These are phyloP conservation scores for Saguinus imperator DNA, from an alignment of 2,113 vertebrate genomes.

Conservation along the genomic window DNA sequence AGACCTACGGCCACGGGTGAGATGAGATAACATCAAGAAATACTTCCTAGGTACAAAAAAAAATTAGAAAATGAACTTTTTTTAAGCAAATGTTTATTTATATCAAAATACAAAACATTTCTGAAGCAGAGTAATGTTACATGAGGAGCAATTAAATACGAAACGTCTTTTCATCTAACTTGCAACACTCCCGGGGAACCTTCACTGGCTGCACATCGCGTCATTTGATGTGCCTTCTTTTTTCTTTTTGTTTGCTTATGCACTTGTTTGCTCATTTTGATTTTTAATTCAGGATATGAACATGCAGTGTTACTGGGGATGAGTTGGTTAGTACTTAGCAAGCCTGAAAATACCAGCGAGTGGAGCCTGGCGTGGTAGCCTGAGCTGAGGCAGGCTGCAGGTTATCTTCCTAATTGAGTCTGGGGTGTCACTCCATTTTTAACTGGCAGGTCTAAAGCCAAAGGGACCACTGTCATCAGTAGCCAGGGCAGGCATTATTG, in stretches of 20 bases:
- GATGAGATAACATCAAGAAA: neutral
- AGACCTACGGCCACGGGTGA: neutral
- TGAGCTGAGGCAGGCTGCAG: constrained; percentile 74
- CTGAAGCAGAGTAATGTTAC: constrained; percentile 88
- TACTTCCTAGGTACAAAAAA: neutral
- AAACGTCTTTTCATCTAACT: constrained; percentile 75
- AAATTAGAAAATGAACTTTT: constrained; percentile 69
- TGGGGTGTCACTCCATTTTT: constrained; percentile 39
- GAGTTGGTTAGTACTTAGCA: constrained; percentile 79
- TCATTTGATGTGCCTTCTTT: neutral
- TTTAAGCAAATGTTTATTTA: constrained; percentile 88
- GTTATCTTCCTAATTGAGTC: constrained; percentile 35
- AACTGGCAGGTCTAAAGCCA: constrained; percentile 78
- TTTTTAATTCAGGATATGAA: constrained; percentile 73
- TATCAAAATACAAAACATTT: constrained; percentile 92
- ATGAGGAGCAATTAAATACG: constrained; percentile 85
- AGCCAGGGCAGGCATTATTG: constrained; percentile 82
- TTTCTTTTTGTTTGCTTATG: neutral
- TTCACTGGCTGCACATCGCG: constrained; percentile 72
- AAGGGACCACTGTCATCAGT: constrained; percentile 71
- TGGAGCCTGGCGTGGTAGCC: constrained; percentile 73
- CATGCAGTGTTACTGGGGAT: constrained; percentile 83
- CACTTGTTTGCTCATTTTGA: neutral
- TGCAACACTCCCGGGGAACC: constrained; percentile 80
- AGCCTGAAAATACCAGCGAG: constrained; percentile 84